A percentile compares a stretch with the other conserved stretches of the same genome.
Conservation (phyloP, 2,888 invertebrate species). For the Dendrolimus pini region DNA sequence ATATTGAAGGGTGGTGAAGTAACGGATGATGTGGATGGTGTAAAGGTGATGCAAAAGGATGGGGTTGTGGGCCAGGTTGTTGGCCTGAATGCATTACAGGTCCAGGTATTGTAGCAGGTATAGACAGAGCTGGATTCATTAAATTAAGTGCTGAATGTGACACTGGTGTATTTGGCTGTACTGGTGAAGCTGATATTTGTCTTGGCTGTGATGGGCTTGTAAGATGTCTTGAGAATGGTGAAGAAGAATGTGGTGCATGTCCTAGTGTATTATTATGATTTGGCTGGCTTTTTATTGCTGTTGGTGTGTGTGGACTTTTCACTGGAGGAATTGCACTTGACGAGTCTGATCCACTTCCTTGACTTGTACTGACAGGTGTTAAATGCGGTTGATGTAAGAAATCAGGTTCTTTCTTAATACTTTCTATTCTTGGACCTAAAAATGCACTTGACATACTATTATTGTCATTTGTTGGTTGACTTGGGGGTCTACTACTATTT, state of each 20-base stretch:
- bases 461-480: slow-evolving; percentile 66
- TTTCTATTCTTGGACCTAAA: slow-evolving; percentile 81
- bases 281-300: slow-evolving; percentile 69
- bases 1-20: slow-evolving; percentile 77
- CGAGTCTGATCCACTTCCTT: slow-evolving; percentile 58
- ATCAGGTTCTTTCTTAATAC: slow-evolving; percentile 86
- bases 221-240: slow-evolving; percentile 68
- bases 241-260: slow-evolving; percentile 57
- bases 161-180: slow-evolving; percentile 63
- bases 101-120: slow-evolving; percentile 80
- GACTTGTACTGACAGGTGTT: slow-evolving; percentile 70
- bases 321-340: slow-evolving; percentile 74
- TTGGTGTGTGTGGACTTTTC: slow-evolving; percentile 71
- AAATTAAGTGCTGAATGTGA: slow-evolving; percentile 79
- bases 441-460: slow-evolving; percentile 71
- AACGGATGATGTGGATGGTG: slow-evolving; percentile 86
- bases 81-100: slow-evolving; percentile 86
- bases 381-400: slow-evolving; percentile 68
- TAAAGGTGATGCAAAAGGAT: slow-evolving; percentile 81
- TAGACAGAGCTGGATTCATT: slow-evolving; percentile 78
- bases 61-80: slow-evolving; percentile 81
- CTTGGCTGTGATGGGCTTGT: slow-evolving; percentile 67
- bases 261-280: slow-evolving; percentile 54
- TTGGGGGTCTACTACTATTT: slow-evolving; percentile 65
- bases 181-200: slow-evolving; percentile 69